Evolutionary conservation across 2,888 invertebrate species (phyloP).

Genomic region (Cheiracanthium punctorium): DNA sequence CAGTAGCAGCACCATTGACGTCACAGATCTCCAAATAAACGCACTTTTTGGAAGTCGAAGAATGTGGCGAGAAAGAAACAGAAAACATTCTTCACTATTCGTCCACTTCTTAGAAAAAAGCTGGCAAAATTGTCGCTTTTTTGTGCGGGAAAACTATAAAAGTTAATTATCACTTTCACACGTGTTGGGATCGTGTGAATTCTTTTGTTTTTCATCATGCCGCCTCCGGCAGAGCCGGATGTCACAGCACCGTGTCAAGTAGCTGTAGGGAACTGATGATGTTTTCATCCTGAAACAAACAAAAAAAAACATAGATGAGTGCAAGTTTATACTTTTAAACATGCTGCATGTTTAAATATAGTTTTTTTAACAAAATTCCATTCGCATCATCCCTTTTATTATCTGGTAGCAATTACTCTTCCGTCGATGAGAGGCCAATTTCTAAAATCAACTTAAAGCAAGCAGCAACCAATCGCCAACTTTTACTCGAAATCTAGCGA

Average conservation of each 20-base stretch:
- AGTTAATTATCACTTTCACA: not conserved
- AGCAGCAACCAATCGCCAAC: too few relatives aligned
- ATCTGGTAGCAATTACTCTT: too few relatives aligned
- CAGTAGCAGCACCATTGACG: not conserved
- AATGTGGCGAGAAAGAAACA: too few relatives aligned
- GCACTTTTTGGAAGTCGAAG: conserved; percentile 18
- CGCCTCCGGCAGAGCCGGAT: not conserved
- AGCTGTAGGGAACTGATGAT: conserved; percentile 52
- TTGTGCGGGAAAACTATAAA: too few relatives aligned
- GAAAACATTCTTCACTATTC: not conserved
- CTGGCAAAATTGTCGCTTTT: not conserved
- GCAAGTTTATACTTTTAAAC: too few relatives aligned
- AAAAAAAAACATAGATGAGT: too few relatives aligned
- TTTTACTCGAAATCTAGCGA: too few relatives aligned
- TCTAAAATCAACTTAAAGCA: too few relatives aligned
- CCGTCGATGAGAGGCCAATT: too few relatives aligned
- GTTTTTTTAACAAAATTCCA: too few relatives aligned
- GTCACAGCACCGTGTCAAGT: conserved; percentile 60
- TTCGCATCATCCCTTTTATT: too few relatives aligned
- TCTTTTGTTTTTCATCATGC: not conserved
- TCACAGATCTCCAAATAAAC: conserved; percentile 14
- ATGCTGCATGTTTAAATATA: too few relatives aligned
- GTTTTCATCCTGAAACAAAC: conserved; percentile 53
- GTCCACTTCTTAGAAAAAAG: not conserved
- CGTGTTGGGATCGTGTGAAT: not conserved